phyloP scores from a whole-genome alignment of 2,113 vertebrate species.

The Galbula dea region DNA sequence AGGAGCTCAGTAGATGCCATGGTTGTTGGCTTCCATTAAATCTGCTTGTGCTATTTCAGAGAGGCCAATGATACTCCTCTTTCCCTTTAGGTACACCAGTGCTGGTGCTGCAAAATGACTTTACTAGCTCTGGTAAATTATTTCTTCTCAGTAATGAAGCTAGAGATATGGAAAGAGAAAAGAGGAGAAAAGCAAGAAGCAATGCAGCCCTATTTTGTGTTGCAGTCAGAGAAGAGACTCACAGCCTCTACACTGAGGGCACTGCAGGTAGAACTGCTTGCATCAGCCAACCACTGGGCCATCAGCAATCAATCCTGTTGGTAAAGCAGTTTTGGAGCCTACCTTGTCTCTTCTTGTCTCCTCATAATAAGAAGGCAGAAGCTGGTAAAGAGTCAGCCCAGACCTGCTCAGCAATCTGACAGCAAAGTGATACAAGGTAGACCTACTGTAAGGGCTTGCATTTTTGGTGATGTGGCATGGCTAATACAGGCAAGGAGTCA shows the following conservation, averaged over 20 bases:
- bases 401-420: not conserved
- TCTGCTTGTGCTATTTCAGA: not conserved
- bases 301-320: not conserved
- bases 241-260: not conserved
- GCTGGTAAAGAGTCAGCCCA: not conserved
- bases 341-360: not conserved
- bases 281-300: not conserved
- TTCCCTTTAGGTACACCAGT: not conserved
- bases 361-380: not conserved
- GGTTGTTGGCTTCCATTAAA: not conserved
- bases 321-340: not conserved
- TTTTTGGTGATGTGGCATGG: not conserved
- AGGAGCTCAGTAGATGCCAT: not conserved
- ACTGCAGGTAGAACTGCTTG: not conserved
- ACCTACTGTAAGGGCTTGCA: rapidly evolving
- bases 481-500: not conserved
- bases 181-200: not conserved
- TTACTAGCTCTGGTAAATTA: not conserved
- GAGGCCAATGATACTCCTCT: not conserved
- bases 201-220: not conserved
- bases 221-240: not conserved
- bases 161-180: not conserved
- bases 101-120: not conserved
- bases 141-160: constrained; percentile 17
- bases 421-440: not conserved